Evolutionary conservation across 2,113 vertebrate species (phyloP), one percentile per base, ranked within the genome.

Genomic region (Brachyistius frenatus): DNA sequence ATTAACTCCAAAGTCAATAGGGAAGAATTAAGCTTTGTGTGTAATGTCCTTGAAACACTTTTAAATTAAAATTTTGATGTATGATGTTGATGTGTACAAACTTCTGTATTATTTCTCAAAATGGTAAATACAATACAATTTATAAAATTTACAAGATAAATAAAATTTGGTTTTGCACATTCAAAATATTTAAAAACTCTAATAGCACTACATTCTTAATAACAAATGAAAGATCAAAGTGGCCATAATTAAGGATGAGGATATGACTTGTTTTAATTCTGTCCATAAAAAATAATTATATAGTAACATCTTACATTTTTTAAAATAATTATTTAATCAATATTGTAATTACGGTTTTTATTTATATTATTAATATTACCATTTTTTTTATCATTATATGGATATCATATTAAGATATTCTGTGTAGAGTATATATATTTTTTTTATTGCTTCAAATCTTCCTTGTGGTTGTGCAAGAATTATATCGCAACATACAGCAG

Each of bases 1-100:
- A 80, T 80, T 85, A 63, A 80, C 75, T 76, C 76, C 66, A 91
- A 76, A 87, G 86, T 85, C 88, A 87, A 91, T 67, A 91, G 49
- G 57, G 58, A 67, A 77, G 67, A 90, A 83, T 86, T 85, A 6
- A 37, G 30, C 33, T 66, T 58, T 88, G 76, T 86, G 65, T 86
- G 68, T 71, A 83, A 73, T 73, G 79, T 80, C 61, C 78, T 88
- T 67, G 61, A 85, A 87, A 66, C 36, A 71, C 31, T 71, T 80
- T 86, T 15, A 66, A 73, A 78, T 47, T 73, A 23, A 37, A 57
- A 67, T 69, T 79, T 78, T 46, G 31, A 77, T 72, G 47, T 64
- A 66, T 64, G 68, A 56, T 65, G 7, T 7, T 0, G 31, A 52
- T 41, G 9, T 66, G 33, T 58, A 50, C 30, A 55, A 32, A 62